These are phyloP conservation scores for Panurus biarmicus DNA, from an alignment of 2,113 vertebrate genomes.

Conservation along the genomic window DNA sequence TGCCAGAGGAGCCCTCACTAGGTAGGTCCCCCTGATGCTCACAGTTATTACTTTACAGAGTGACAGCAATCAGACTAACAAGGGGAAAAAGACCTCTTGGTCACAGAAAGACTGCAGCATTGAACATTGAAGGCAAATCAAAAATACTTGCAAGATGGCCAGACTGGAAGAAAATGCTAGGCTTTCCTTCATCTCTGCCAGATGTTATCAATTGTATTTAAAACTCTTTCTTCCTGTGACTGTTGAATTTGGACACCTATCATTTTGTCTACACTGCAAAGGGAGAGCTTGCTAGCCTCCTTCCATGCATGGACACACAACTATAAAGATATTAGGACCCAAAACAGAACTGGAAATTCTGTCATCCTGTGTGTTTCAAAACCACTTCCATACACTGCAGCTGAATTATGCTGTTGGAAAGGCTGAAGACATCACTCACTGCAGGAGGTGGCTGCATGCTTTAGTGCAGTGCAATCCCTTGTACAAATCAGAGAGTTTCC, in stretches of 20 bases:
- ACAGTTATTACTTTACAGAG: not conserved
- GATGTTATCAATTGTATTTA: not conserved
- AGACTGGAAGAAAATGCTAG: not conserved
- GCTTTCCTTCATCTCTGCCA: not conserved
- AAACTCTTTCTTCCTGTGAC: not conserved
- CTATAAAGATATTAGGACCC: not conserved
- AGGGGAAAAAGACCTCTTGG: not conserved
- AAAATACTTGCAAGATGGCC: not conserved
- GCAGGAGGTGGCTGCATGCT: not conserved
- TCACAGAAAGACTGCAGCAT: not conserved
- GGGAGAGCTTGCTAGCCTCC: not conserved
- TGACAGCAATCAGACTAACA: not conserved
- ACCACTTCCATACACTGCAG: not conserved
- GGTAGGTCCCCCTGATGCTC: not conserved
- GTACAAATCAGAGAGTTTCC: not conserved
- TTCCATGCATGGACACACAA: not conserved
- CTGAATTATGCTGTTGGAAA: not conserved
- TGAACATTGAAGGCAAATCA: not conserved
- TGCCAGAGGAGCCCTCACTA: not conserved
- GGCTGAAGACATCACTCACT: not conserved
- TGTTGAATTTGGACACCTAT: not conserved
- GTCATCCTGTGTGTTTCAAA: not conserved
- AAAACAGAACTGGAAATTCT: not conserved
- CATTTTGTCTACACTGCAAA: not conserved
- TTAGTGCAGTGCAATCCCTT: not conserved